These are phyloP conservation scores for Heterotilapia buettikoferi DNA, from an alignment of 2,113 vertebrate species.

Conservation along the genomic window DNA sequence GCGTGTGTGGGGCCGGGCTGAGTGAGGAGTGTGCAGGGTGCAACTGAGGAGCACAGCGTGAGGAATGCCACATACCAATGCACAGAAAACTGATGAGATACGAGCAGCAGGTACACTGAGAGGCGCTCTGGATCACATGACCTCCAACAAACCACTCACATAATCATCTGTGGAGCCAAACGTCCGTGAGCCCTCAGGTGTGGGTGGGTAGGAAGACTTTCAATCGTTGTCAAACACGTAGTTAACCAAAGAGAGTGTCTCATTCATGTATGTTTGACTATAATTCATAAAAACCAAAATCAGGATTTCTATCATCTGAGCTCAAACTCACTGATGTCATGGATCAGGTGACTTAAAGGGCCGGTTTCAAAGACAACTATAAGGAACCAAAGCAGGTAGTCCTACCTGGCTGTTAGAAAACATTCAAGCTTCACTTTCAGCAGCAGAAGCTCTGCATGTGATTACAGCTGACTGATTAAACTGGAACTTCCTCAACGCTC, in stretches of 20 bases:
- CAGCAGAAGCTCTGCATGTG: background rate
- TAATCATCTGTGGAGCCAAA: background rate
- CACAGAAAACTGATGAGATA: conserved; percentile 5
- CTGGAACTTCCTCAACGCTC: background rate
- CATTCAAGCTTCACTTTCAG: background rate
- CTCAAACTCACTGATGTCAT: background rate
- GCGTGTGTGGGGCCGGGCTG: background rate
- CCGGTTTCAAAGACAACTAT: background rate
- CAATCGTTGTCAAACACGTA: background rate
- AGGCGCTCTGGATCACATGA: background rate
- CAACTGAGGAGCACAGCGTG: conserved; percentile 48
- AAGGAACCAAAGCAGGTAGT: background rate
- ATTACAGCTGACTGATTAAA: background rate
- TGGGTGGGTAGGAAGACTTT: background rate
- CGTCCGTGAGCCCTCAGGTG: background rate
- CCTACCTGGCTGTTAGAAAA: background rate
- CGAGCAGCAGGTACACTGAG: background rate
- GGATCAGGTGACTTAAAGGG: background rate
- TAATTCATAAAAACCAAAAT: background rate
- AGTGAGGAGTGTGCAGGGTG: background rate
- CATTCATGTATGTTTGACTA: background rate
- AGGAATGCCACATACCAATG: conserved; percentile 25
- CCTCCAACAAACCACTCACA: background rate
- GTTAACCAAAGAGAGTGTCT: background rate
- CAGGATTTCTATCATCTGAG: background rate